Conservation (phyloP, 2,888 invertebrate species). For the Acronicta psi region DNA sequence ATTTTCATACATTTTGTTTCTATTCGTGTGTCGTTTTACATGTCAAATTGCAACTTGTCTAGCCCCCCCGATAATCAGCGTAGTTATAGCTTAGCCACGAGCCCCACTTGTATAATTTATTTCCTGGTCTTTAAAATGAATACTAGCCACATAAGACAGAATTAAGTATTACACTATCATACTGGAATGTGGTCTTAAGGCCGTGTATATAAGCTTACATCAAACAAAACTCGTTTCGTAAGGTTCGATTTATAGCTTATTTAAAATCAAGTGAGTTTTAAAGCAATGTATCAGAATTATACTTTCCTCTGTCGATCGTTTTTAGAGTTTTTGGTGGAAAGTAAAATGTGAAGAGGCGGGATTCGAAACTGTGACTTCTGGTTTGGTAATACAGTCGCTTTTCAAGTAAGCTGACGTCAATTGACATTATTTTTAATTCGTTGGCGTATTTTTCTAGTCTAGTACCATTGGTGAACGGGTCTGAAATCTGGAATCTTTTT, state of each 20-base stretch:
- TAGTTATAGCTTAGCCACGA: too few relatives aligned
- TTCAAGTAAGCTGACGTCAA: too few relatives aligned
- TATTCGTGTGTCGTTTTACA: too few relatives aligned
- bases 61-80: too few relatives aligned
- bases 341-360: neutral
- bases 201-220: slow-evolving; percentile 17
- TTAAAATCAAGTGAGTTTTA: slow-evolving; percentile 8
- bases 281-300: neutral
- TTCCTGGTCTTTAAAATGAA: slow-evolving; percentile 10
- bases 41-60: too few relatives aligned
- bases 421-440: too few relatives aligned
- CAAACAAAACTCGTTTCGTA: slow-evolving; percentile 27
- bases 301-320: slow-evolving; percentile 29
- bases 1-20: too few relatives aligned
- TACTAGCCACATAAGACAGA: slow-evolving; percentile 20
- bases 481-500: too few relatives aligned
- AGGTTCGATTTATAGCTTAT: slow-evolving; percentile 9
- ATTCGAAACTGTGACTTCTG: too few relatives aligned
- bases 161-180: slow-evolving; percentile 43
- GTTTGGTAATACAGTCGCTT: too few relatives aligned
- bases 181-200: slow-evolving; percentile 43
- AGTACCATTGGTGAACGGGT: too few relatives aligned
- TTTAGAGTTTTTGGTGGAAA: neutral
- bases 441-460: too few relatives aligned
- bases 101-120: neutral